Conservation (phyloP, 2,797 vertebrate genomes). For the Scarus forsteni region DNA sequence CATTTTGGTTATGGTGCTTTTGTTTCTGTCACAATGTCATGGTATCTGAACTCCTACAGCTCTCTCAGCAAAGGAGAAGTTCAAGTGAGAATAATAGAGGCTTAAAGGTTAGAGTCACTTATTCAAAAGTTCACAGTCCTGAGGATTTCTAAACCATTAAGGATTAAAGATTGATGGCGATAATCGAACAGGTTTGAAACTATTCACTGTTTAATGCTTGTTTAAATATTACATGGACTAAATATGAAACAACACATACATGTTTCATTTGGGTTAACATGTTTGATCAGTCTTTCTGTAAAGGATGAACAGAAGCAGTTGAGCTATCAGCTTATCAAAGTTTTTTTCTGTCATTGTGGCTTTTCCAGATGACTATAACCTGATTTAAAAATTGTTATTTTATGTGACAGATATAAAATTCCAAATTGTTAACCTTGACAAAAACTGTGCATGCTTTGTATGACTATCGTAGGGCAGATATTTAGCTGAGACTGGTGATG, state of each 20-base stretch:
- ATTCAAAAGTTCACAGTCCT: slow-evolving; percentile 7
- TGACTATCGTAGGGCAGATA: too few species aligned
- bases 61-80: slow-evolving; percentile 12
- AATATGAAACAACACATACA: too few species aligned
- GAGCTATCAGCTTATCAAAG: neutral
- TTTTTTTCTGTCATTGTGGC: neutral
- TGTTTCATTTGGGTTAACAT: neutral
- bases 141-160: neutral
- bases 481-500: neutral
- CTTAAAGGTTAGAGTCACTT: neutral
- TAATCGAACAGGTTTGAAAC: neutral
- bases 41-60: slow-evolving; percentile 3
- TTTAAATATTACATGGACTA: too few species aligned
- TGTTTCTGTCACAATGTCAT: slow-evolving; percentile 20
- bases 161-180: neutral
- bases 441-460: neutral
- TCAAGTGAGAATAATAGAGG: neutral
- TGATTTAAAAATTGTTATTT: neutral
- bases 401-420: neutral
- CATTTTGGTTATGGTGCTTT: slow-evolving; percentile 28
- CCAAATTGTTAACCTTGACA: neutral
- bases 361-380: neutral
- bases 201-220: too few species aligned
- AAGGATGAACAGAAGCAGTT: neutral
- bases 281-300: slow-evolving; percentile 1